Conservation (phyloP, 2,888 invertebrate species). For the Cephonodes hylas region DNA sequence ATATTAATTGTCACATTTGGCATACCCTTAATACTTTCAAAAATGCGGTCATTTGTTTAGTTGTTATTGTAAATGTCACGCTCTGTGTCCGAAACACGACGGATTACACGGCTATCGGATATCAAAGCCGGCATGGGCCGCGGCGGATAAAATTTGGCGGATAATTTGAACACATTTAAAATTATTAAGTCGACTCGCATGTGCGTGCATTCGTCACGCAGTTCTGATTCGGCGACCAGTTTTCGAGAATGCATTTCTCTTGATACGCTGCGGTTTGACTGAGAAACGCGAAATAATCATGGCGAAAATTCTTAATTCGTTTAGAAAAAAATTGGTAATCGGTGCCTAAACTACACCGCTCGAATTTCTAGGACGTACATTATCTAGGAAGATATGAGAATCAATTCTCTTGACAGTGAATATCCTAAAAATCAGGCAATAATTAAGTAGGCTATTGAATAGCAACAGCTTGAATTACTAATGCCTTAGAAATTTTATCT, state of each 20-base stretch:
- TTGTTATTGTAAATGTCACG: slow-evolving; percentile 18
- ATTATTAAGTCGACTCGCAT: slow-evolving; percentile 42
- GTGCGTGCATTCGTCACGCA: slow-evolving; percentile 35
- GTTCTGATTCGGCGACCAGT: neutral
- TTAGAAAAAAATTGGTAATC: no score
- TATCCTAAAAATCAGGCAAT: no score
- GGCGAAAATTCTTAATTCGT: neutral
- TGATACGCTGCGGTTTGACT: neutral
- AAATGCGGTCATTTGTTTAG: neutral
- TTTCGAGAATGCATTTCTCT: neutral
- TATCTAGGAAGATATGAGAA: no score
- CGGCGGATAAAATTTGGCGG: slow-evolving; percentile 45
- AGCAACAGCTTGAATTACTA: no score
- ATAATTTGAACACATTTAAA: slow-evolving; percentile 68
- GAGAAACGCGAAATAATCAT: neutral
- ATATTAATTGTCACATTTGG: no score
- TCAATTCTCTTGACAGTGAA: no score
- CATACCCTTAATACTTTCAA: neutral
- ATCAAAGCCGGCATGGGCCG: slow-evolving; percentile 53
- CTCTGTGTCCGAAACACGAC: slow-evolving; percentile 26
- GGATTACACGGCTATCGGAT: slow-evolving; percentile 56
- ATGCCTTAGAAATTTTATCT: no score
- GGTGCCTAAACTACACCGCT: no score
- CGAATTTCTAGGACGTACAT: no score
- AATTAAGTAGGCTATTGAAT: no score